phyloP scores from a whole-genome alignment of 2,888 invertebrate genomes.

The Theretra japonica region DNA sequence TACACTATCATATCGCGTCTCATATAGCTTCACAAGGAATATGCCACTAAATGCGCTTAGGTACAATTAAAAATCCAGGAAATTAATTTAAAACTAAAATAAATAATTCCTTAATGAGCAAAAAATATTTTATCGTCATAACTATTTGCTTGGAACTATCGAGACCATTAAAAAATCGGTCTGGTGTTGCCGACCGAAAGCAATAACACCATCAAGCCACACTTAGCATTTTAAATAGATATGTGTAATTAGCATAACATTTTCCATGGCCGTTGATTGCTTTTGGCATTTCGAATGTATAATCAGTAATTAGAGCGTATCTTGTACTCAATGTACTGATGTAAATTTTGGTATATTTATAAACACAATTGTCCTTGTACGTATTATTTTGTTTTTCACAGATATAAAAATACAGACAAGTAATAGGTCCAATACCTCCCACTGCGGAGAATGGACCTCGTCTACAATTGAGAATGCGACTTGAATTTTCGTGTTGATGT shows the following conservation, averaged over 20 bases:
- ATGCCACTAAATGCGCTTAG: no score
- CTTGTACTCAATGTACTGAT: neutral
- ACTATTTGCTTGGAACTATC: neutral
- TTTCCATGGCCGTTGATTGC: conserved; percentile 28
- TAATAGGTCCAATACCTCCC: no score
- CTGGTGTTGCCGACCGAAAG: neutral
- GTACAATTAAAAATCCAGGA: no score
- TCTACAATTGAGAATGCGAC: no score
- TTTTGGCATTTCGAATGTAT: conserved; percentile 26
- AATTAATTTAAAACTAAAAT: no score
- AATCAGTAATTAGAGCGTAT: conserved; percentile 23
- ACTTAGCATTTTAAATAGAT: conserved; percentile 27
- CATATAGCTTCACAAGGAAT: no score
- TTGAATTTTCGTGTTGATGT: no score
- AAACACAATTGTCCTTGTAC: neutral
- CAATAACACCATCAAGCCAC: neutral
- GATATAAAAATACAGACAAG: no score
- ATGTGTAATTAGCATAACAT: conserved; percentile 26
- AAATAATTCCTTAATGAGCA: no score
- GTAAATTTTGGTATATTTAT: neutral
- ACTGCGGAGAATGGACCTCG: no score
- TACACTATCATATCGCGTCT: no score
- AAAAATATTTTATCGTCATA: neutral
- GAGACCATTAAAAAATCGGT: neutral
- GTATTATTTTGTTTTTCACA: no score